Evolutionary conservation across 1,140 invertebrate genomes (phyloP).

Genomic region (Trichonephila inaurata): DNA sequence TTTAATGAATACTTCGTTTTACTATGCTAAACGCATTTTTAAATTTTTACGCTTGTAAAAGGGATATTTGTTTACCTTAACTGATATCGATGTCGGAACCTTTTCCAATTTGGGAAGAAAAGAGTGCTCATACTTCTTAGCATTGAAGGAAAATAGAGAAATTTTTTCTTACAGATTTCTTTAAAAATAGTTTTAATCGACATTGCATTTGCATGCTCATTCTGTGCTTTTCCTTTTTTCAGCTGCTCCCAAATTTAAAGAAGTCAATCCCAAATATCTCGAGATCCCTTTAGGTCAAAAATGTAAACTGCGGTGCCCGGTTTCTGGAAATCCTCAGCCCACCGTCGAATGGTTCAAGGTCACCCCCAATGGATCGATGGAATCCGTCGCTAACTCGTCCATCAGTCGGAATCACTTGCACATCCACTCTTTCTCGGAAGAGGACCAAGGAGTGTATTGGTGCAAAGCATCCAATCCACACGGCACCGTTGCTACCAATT

Average conservation of each 20-base stretch:
- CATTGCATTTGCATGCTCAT: no score
- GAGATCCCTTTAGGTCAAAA: conserved; percentile 76
- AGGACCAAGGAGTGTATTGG: conserved; percentile 78
- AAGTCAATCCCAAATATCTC: conserved; percentile 30
- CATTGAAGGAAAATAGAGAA: no score
- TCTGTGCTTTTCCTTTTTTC: conserved; percentile 6
- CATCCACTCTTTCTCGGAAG: conserved; percentile 75
- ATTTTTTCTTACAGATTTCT: no score
- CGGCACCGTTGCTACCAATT: not conserved
- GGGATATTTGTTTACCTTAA: no score
- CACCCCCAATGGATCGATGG: not conserved
- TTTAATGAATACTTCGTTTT: no score
- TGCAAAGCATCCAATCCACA: conserved; percentile 78
- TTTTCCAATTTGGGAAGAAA: no score
- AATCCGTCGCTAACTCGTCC: conserved; percentile 23
- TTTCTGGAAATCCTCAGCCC: conserved; percentile 78
- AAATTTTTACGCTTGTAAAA: no score
- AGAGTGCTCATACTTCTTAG: no score
- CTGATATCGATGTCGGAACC: no score
- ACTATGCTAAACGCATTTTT: no score
- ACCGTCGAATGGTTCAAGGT: conserved; percentile 78
- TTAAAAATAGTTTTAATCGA: no score
- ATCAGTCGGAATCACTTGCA: conserved; percentile 78
- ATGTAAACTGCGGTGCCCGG: conserved; percentile 78
- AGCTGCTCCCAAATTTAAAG: conserved; percentile 48